Evolutionary conservation across 2,888 invertebrate species (phyloP), one percentile per base, ranked within the genome.

Genomic region (Ctenicera cuprea): DNA sequence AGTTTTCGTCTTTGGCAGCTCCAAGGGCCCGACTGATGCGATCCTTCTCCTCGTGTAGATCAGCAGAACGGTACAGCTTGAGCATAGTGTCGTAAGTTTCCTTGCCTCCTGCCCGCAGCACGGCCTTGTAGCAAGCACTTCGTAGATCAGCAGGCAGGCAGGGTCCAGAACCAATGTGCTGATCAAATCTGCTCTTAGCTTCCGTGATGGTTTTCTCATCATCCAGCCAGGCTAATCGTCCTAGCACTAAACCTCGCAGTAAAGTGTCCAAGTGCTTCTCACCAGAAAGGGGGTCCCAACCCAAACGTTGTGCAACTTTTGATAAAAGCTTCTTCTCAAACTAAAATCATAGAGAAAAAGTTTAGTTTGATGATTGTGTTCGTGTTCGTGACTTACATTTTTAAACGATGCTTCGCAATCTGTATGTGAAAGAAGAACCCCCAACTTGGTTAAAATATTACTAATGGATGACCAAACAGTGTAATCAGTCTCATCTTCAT

Each of bases 11-110:
- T 76, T 90, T 90, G 67, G 95, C 92, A 48, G 94, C 92, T 38
- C 97, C 98, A 68, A 98, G 89, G 4, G 96, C 92, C 73, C 95
- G 90, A 71, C 95, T 92, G 83, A 98, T 94, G 82, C 98, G 91
- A 85, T 97, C 95, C 86, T 96, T 97, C 86, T 98, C 98, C 87
- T 98, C 98, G 83, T 96, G 95, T 79, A 97, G 88, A 87, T 97
- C 97, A 5, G 95, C 92, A 59, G 93, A 92, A 79, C 94, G 91
- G 88, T 97, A 96, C 77, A 97, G 87, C 83, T 91, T 89, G 77
- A 97, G 88, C 92, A 98, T 92, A 43, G 92, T 91, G 65, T 94
- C 90, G 83, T 93, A 96, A 12, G 93, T 92, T 12, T 88, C 87
- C 75, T 91, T 91, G 84, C 94, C 90, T 2, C 92, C 94, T 16